Conservation (phyloP, 2,797 vertebrate species). For the Amazona ochrocephala region DNA sequence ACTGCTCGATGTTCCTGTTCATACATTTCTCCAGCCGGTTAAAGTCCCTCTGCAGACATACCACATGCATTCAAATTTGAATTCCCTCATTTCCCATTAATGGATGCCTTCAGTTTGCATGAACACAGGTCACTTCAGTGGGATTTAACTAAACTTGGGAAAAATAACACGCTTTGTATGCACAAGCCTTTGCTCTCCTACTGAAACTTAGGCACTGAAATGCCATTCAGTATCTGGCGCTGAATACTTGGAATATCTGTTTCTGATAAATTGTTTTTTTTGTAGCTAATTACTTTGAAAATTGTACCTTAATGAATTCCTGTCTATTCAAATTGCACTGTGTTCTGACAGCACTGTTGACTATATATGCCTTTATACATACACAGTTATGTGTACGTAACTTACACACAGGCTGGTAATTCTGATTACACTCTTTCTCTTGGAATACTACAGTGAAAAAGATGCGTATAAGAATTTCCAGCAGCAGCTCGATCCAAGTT, state of each 20-base stretch:
- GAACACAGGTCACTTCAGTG: not conserved
- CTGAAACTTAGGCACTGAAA: not conserved
- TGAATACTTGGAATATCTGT: not conserved
- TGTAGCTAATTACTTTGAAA: constrained; percentile 22
- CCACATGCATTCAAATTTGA: not conserved
- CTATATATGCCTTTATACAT: not conserved
- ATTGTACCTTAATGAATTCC: constrained; percentile 8
- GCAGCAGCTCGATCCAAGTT: not conserved
- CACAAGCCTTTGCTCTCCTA: not conserved
- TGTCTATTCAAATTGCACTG: not conserved
- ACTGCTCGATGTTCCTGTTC: not conserved
- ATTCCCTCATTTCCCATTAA: not conserved
- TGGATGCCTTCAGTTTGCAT: not conserved
- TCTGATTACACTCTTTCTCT: not conserved
- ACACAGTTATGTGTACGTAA: not conserved
- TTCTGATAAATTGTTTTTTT: constrained; percentile 19
- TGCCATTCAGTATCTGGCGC: not conserved
- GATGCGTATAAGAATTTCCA: not conserved
- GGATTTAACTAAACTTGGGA: not conserved
- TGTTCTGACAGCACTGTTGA: not conserved
- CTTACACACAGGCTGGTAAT: not conserved
- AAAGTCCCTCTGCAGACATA: not conserved
- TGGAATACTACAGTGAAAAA: not conserved
- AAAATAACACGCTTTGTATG: not conserved
- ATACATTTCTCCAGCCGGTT: not conserved